These are phyloP conservation scores for Siniperca obscura DNA, from an alignment of 2,797 vertebrate species.

Conservation along the genomic window DNA sequence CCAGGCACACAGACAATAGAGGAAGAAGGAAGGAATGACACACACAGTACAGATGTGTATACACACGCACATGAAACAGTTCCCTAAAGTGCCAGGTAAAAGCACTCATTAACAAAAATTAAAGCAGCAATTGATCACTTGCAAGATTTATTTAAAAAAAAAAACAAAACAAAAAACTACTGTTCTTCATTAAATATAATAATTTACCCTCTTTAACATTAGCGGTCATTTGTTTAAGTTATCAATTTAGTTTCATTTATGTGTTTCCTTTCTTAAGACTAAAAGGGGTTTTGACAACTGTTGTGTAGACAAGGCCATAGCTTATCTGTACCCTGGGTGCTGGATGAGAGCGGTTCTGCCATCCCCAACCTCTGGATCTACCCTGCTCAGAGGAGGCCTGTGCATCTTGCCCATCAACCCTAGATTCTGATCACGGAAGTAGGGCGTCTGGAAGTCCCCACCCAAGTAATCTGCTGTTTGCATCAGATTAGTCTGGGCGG, in stretches of 20 bases:
- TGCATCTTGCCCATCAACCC: constrained; percentile 96
- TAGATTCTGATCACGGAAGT: constrained; percentile 98
- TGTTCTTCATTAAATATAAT: constrained; percentile 86
- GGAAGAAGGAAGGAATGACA: constrained; percentile 68
- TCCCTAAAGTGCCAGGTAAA: constrained; percentile 73
- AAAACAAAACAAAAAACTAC: constrained; percentile 66
- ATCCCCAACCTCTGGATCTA: constrained; percentile 90
- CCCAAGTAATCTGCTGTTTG: constrained; percentile 98
- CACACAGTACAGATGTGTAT: constrained; percentile 48
- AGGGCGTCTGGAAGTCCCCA: constrained; percentile 98
- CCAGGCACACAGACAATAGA: constrained; percentile 68
- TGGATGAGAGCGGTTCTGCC: constrained; percentile 95
- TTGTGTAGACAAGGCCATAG: constrained; percentile 87
- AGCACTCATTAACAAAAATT: constrained; percentile 70
- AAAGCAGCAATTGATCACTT: constrained; percentile 88
- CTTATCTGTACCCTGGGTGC: constrained; percentile 99
- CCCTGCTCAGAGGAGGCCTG: constrained; percentile 92
- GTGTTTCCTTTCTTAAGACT: constrained; percentile 85
- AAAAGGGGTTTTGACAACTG: constrained; percentile 81
- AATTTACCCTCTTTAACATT: constrained; percentile 82
- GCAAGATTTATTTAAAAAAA: constrained; percentile 82
- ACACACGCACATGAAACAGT: constrained; percentile 49
- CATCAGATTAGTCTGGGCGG: constrained; percentile 95
- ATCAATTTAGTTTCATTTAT: constrained; percentile 76
- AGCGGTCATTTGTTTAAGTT: constrained; percentile 81